A percentile compares a stretch with the other conserved stretches of the same genome.
Evolutionary conservation across 2,797 vertebrate genomes (phyloP).

Genomic region (Sardinella longiceps): DNA sequence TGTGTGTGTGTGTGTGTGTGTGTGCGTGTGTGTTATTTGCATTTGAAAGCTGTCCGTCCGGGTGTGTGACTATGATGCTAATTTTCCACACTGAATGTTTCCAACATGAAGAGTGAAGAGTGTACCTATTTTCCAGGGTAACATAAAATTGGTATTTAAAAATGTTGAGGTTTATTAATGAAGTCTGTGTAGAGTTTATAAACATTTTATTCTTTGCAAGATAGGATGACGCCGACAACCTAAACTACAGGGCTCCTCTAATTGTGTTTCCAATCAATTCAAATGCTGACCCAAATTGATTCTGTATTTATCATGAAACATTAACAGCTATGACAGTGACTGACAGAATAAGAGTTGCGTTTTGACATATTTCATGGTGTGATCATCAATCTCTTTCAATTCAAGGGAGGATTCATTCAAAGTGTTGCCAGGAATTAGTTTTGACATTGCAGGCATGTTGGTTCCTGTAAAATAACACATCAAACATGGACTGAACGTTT

Average conservation of each 20-base stretch:
- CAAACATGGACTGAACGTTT: not conserved
- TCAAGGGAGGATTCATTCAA: not conserved
- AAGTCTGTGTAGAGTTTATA: not conserved
- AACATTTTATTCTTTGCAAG: not conserved
- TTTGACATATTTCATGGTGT: not conserved
- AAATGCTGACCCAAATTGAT: too few species aligned
- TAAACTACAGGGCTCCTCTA: not conserved
- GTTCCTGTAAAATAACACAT: not conserved
- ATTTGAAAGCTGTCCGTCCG: not conserved
- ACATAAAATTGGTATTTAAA: not conserved
- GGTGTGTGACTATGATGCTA: not conserved
- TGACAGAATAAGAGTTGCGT: not conserved
- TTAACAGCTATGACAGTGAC: not conserved
- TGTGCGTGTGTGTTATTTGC: not conserved
- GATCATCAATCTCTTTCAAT: not conserved
- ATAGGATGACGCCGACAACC: not conserved
- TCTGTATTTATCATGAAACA: not conserved
- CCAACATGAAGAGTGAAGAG: too few species aligned
- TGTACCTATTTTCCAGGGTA: not conserved
- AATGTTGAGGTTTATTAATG: not conserved
- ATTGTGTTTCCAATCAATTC: too few species aligned
- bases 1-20: not conserved
- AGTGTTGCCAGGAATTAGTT: not conserved
- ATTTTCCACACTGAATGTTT: not conserved
- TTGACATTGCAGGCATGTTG: not conserved